Evolutionary conservation across 2,888 invertebrate genomes (phyloP).

Genomic region (Palloptera scutellata): DNA sequence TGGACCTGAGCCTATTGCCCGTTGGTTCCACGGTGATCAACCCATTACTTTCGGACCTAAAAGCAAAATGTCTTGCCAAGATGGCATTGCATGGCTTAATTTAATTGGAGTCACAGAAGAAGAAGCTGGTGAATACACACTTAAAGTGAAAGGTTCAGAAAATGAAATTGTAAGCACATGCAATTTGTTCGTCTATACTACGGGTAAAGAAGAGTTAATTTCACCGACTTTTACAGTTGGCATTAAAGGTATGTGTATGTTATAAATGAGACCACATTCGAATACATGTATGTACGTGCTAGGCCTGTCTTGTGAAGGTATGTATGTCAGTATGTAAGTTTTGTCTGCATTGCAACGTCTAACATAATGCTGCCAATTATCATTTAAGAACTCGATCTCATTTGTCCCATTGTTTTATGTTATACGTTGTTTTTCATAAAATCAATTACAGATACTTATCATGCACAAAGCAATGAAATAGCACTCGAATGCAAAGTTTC

Average conservation of each 20-base stretch:
- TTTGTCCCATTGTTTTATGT: background rate
- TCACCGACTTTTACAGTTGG: conserved; percentile 79
- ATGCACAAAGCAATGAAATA: conserved; percentile 74
- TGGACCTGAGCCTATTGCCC: conserved; percentile 75
- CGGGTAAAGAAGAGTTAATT: conserved; percentile 67
- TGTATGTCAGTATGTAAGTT: background rate
- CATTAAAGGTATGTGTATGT: conserved; percentile 71
- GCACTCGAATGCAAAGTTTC: conserved; percentile 79
- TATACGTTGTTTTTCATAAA: background rate
- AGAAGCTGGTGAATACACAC: conserved; percentile 81
- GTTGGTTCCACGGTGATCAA: conserved; percentile 77
- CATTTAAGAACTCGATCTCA: background rate
- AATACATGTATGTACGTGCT: background rate
- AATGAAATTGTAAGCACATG: conserved; percentile 77
- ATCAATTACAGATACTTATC: conserved; percentile 70
- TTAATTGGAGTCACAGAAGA: conserved; percentile 72
- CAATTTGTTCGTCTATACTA: conserved; percentile 66
- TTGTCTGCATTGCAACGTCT: background rate
- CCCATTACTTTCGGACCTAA: conserved; percentile 69
- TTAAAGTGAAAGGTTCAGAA: conserved; percentile 77
- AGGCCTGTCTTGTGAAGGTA: background rate
- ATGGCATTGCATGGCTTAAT: conserved; percentile 79
- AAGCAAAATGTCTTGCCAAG: conserved; percentile 70
- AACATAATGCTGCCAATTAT: background rate
- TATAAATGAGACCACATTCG: background rate